These are phyloP conservation scores for Ptychadena robeensis DNA, from an alignment of 2,797 vertebrate genomes.

Conservation along the genomic window DNA sequence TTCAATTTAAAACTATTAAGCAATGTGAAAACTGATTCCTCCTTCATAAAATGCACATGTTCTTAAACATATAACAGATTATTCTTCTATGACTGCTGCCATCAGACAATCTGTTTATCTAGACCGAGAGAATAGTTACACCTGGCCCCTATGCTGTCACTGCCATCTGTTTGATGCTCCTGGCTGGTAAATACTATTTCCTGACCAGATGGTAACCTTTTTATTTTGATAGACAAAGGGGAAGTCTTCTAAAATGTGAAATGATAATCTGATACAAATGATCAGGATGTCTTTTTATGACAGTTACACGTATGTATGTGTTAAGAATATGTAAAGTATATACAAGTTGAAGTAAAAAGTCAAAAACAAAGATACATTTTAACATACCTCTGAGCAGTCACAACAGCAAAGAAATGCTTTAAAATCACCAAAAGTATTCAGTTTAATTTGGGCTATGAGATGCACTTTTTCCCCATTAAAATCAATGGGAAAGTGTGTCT, in stretches of 20 bases:
- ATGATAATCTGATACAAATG: neutral
- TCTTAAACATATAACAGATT: neutral
- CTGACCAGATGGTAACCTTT: constrained; percentile 25
- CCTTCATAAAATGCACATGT: too few relatives aligned
- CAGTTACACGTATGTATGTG: neutral
- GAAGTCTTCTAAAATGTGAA: neutral
- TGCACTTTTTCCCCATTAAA: too few relatives aligned
- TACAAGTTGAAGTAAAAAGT: too few relatives aligned
- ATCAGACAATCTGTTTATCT: neutral
- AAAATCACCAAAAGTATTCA: too few relatives aligned
- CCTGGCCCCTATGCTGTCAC: neutral
- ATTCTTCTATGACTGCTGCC: neutral
- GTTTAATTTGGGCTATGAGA: too few relatives aligned
- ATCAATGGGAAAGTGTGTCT: too few relatives aligned
- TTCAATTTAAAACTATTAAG: neutral
- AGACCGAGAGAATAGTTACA: neutral
- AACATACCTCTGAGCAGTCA: too few relatives aligned
- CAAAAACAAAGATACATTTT: too few relatives aligned
- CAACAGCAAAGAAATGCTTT: too few relatives aligned
- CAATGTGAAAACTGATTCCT: neutral
- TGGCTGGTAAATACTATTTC: neutral
- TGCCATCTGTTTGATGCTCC: constrained; percentile 23
- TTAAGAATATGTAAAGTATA: too few relatives aligned
- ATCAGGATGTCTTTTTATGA: neutral
- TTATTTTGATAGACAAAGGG: neutral